A percentile compares a stretch with the other conserved stretches of the same genome.
These are phyloP conservation scores for Halocaridina rubra DNA, from an alignment of 2,888 invertebrate species.

Conservation along the genomic window DNA sequence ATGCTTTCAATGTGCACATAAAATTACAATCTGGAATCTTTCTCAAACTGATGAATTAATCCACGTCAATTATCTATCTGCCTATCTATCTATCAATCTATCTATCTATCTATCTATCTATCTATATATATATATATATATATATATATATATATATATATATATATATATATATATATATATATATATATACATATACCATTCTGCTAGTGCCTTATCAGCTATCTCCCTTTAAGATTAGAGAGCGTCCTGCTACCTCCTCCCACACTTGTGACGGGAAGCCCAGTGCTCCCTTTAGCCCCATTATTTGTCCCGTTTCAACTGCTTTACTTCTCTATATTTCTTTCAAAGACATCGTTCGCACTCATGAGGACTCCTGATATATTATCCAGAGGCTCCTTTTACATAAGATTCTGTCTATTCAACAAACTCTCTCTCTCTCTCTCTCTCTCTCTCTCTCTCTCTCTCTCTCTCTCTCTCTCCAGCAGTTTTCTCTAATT, in stretches of 20 bases:
- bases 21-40: no score
- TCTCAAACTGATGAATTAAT: no score
- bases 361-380: no score
- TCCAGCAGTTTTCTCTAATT: neutral
- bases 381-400: neutral
- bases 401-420: neutral
- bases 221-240: neutral
- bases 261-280: no score
- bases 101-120: neutral
- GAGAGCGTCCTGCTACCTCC: neutral
- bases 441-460: slow-evolving; percentile 1
- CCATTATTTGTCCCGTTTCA: no score
- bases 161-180: neutral
- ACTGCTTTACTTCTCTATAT: no score
- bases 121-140: neutral
- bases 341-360: no score
- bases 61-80: neutral
- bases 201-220: neutral
- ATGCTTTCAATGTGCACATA: no score
- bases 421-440: neutral
- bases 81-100: neutral
- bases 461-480: neutral
- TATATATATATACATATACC: neutral
- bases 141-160: neutral
- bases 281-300: no score